Conservation (phyloP, 2,797 vertebrate genomes). For the Pangasius macronema region DNA sequence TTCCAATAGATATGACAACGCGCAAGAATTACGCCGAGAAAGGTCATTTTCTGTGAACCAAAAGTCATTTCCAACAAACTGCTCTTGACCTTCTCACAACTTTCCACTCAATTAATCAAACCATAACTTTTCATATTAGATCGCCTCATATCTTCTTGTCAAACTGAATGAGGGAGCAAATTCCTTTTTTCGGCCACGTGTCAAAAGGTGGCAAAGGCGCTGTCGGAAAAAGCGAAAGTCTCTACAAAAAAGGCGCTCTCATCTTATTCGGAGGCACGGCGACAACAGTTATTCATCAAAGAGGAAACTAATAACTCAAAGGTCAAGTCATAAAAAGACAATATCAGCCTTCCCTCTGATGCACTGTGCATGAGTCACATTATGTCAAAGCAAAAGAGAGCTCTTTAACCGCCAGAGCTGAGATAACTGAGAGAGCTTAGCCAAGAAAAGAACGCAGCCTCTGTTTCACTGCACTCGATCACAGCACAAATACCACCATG, state of each 20-base stretch:
- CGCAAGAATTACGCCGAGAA: constrained; percentile 74
- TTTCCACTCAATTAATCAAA: constrained; percentile 65
- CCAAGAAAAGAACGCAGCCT: constrained; percentile 6
- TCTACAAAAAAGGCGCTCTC: constrained; percentile 64
- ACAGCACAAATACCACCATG: constrained; percentile 12
- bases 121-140: constrained; percentile 64
- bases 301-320: constrained; percentile 79
- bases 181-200: constrained; percentile 51
- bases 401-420: constrained; percentile 57
- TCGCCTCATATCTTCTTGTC: constrained; percentile 58
- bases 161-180: constrained; percentile 55
- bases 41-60: constrained; percentile 80
- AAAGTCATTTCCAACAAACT: constrained; percentile 74
- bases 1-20: constrained; percentile 72
- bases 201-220: constrained; percentile 49
- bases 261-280: constrained; percentile 68
- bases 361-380: constrained; percentile 70
- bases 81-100: constrained; percentile 71
- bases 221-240: constrained; percentile 63
- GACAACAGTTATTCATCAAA: constrained; percentile 79
- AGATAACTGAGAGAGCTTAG: constrained; percentile 39
- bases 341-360: constrained; percentile 77
- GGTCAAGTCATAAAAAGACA: constrained; percentile 83
- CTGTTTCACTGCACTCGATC: constrained; percentile 17
- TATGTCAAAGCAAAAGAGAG: constrained; percentile 68